Base-by-base conservation (phyloP, 2,113 vertebrate genomes). In the Ochotona princeps region DNA sequence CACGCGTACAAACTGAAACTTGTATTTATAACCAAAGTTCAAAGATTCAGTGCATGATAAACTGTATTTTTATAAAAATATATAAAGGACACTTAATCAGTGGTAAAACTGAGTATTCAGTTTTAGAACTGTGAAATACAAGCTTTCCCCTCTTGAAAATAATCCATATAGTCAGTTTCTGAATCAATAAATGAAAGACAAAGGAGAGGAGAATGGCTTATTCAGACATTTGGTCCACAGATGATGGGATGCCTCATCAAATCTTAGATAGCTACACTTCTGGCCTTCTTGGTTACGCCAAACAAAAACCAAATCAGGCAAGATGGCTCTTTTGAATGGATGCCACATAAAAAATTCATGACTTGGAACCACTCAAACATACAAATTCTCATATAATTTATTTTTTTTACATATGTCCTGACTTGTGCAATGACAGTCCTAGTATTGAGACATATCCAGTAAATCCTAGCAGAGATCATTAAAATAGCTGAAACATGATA, bases 361-460 rank as follows among this genome's bases (percentile, higher is more conserved):
- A 38, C 26, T 87, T 92, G 20, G 63, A n/a, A 65, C 26, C 49
- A 73, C 21, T 66, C 2, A 88, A 90, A 90, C 8, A 26, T 7
- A 23, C 12, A 80, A 44, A 35, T 21, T 12, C 9, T 3, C 51
- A 4, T 47, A 47, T 49, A 44, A 12, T 7, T 94, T 88, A 54
- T 44, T 44, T 44, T 69, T 90, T 78, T 86, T 78, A 38, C 89
- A 60, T 11, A 60, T 44, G 78, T 17, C 11, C 12, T 60, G 18
- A 74, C 84, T 66, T 80, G 93, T 78, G 26, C 57, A 61, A 18
- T 89, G n/a, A 32, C 65, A 32, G 2, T 25, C 32, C 60, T 82
- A 91, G 51, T 61, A 70, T 13, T 54, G 73, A 94, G 94, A 85
- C 17, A 78, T 32, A 96, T 95, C 76, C 11, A 81, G 70, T 84